phyloP scores from a whole-genome alignment of 2,113 vertebrate species.

The Diphyllodes magnificus region DNA sequence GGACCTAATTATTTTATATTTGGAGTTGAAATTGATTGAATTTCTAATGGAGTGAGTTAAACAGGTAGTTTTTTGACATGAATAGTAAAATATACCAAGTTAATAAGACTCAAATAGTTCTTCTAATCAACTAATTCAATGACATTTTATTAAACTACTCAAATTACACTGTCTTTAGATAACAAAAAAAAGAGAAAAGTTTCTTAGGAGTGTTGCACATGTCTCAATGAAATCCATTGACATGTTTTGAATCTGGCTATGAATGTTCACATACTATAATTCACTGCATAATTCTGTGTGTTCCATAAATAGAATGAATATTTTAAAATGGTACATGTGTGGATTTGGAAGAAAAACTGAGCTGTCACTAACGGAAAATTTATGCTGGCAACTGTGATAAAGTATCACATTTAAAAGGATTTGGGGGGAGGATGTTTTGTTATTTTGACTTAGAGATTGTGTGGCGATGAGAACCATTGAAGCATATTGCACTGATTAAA shows the following conservation, averaged over 20 bases:
- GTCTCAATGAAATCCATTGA: conserved; percentile 11
- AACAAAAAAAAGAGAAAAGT: not conserved
- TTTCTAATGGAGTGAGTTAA: not conserved
- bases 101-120: not conserved
- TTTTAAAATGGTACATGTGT: conserved; percentile 44
- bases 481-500: conserved; percentile 61
- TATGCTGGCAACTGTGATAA: conserved; percentile 54
- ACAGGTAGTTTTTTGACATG: not conserved
- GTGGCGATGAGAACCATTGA: conserved; percentile 14
- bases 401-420: conserved; percentile 19
- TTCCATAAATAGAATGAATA: conserved; percentile 40
- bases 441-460: conserved; percentile 57
- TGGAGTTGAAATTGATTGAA: not conserved
- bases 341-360: conserved; percentile 48
- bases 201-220: not conserved
- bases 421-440: conserved; percentile 44
- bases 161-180: not conserved
- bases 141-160: not conserved
- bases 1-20: not conserved
- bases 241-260: conserved; percentile 2
- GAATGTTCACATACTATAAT: not conserved
- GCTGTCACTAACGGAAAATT: conserved; percentile 43
- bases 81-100: not conserved
- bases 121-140: not conserved
- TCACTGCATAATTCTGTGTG: not conserved